phyloP scores from a whole-genome alignment of 2,888 invertebrate genomes.

The Augiades crinisus region DNA sequence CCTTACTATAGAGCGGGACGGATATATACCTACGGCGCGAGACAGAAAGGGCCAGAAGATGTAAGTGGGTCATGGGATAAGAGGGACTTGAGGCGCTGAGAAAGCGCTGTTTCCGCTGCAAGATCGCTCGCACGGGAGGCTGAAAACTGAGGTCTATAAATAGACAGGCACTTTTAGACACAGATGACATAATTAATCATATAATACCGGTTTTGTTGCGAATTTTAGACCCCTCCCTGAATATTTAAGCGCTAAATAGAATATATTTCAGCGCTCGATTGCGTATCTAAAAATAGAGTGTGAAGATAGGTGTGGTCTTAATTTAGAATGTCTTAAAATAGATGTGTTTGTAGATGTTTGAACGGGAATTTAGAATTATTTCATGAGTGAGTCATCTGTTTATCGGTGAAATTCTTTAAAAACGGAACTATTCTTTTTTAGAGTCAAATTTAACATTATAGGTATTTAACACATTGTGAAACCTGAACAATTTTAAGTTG shows the following conservation, averaged over 20 bases:
- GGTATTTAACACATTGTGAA: too few relatives aligned
- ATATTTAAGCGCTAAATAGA: neutral
- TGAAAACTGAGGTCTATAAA: conserved; percentile 60
- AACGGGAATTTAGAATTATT: too few relatives aligned
- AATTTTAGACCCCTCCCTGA: neutral
- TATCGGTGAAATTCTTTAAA: too few relatives aligned
- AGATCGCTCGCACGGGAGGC: conserved; percentile 46
- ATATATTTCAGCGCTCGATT: too few relatives aligned
- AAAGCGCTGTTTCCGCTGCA: conserved; percentile 65
- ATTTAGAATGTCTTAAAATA: conserved; percentile 19
- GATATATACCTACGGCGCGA: conserved; percentile 32
- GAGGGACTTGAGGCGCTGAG: conserved; percentile 54
- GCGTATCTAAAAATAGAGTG: conserved; percentile 5
- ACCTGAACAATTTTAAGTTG: too few relatives aligned
- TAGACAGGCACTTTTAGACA: conserved; percentile 45
- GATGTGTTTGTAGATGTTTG: neutral
- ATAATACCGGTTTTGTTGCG: neutral
- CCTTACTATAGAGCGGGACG: conserved; percentile 63
- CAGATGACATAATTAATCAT: conserved; percentile 50
- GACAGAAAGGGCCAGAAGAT: conserved; percentile 44
- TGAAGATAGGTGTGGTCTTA: conserved; percentile 17
- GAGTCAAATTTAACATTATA: too few relatives aligned
- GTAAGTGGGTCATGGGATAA: conserved; percentile 77
- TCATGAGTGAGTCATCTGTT: too few relatives aligned
- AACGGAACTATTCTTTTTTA: too few relatives aligned